A percentile compares a stretch with the other conserved stretches of the same genome.
phyloP scores from a whole-genome alignment of 2,113 vertebrate genomes.

The Lepus americanus region DNA sequence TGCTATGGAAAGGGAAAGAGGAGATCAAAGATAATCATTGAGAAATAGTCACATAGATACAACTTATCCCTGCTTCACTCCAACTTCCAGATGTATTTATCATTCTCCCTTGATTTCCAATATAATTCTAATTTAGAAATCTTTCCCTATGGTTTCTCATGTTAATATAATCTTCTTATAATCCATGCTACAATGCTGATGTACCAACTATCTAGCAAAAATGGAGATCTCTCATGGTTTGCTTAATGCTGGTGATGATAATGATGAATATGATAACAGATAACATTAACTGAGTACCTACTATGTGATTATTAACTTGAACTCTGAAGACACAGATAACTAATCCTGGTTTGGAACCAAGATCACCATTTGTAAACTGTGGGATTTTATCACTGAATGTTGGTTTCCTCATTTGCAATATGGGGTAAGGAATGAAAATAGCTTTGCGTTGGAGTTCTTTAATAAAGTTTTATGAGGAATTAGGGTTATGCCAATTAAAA shows the following conservation, averaged over 20 bases:
- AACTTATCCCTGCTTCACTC: neutral
- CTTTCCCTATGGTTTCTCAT: neutral
- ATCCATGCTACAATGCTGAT: neutral
- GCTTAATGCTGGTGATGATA: neutral
- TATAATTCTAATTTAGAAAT: conserved; percentile 1
- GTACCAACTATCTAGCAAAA: neutral
- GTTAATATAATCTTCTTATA: neutral
- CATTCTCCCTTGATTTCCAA: conserved; percentile 14
- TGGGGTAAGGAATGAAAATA: neutral
- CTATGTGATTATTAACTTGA: neutral
- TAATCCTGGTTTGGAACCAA: neutral
- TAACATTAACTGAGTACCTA: neutral
- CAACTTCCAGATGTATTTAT: neutral
- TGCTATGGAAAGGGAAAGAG: neutral
- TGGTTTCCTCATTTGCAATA: neutral
- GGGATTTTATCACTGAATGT: neutral
- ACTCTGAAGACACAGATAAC: neutral
- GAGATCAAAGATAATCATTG: neutral
- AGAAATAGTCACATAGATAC: neutral
- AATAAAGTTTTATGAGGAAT: neutral
- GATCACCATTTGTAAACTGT: neutral
- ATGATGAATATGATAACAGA: neutral
- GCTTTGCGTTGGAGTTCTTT: neutral
- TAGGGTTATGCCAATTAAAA: neutral
- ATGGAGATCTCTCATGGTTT: neutral